Percentiles rank a stretch among this genome's conserved stretches.
phyloP scores from a whole-genome alignment of 2,888 invertebrate species.

The Stegophylla sp. region DNA sequence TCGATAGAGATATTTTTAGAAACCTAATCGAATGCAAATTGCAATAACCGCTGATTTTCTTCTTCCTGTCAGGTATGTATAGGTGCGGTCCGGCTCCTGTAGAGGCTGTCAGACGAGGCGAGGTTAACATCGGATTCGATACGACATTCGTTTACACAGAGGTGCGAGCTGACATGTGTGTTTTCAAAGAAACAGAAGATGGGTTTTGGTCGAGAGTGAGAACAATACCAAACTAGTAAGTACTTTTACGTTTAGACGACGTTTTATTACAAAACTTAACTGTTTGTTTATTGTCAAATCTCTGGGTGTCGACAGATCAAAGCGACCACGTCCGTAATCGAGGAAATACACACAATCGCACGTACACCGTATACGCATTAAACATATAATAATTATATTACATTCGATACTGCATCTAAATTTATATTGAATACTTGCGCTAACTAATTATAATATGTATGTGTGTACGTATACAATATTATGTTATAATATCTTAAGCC shows the following conservation, averaged over 20 bases:
- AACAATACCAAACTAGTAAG: slow-evolving; percentile 74
- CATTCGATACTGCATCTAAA: too few relatives aligned
- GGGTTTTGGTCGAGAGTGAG: slow-evolving; percentile 75
- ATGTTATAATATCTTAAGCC: too few relatives aligned
- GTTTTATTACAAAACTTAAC: too few relatives aligned
- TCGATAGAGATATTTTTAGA: too few relatives aligned
- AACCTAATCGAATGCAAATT: too few relatives aligned
- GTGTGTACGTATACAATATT: too few relatives aligned
- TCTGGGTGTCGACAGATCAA: not conserved
- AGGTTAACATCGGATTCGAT: slow-evolving; percentile 77
- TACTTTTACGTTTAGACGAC: slow-evolving; percentile 58
- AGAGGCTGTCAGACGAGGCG: slow-evolving; percentile 75
- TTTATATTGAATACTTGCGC: too few relatives aligned
- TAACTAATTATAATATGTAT: too few relatives aligned
- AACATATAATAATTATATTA: too few relatives aligned
- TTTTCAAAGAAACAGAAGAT: slow-evolving; percentile 75
- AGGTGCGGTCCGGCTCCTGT: slow-evolving; percentile 74
- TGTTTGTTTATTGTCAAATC: too few relatives aligned
- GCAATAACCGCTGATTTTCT: not conserved
- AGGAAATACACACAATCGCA: too few relatives aligned
- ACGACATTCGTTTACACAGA: slow-evolving; percentile 79
- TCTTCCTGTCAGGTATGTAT: slow-evolving; percentile 65
- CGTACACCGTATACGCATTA: too few relatives aligned
- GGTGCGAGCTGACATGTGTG: slow-evolving; percentile 78
- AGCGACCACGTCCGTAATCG: not conserved